Evolutionary conservation across 1,140 invertebrate species (phyloP), one percentile per base, ranked within the genome.

Genomic region (Aphis craccivora): DNA sequence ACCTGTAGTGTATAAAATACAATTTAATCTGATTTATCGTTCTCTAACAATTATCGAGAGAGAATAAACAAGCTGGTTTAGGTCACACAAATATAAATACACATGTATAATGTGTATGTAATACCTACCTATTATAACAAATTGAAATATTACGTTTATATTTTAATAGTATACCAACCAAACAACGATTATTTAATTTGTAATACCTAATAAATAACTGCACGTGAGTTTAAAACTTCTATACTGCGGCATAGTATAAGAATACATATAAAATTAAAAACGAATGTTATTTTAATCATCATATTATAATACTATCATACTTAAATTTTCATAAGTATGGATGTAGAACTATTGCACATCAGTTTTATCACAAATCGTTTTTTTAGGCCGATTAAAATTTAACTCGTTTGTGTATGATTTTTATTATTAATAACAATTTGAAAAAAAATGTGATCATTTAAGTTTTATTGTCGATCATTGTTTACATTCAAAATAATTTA

Each of bases 1-100:
- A 76, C 60, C 60, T 76, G 60, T 76, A 76, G 60, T 14, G 60
- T 14, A 76, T 76, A n/a, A 76, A 76, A n/a, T 76, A 76, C n/a
- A 76, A 76, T 76, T 76, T 76, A 76, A 76, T n/a, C 60, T 76
- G 60, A 76, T 76, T 76, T 76, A 76, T 76, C 60, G 60, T 76
- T 76, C 14, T 35, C 14, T 0, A n/a, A 76, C 60, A 76, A 67
- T 67, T 76, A 76, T 76, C 14, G 30, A 6, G 60, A 76, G 60
- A 76, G 30, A n/a, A 76, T 76, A 5, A 76, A 76, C n/a, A n/a
- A 76, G 30, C n/a, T 76, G n/a, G 60, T 76, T n/a, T 14, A 76
- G 60, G 30, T 76, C 60, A 14, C 60, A 76, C n/a, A 76, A 76
- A 76, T 76, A n/a, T 76, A 76, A 76, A 76, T 76, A 76, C 18